phyloP scores from a whole-genome alignment of 2,113 vertebrate species.

The Rhabdomys dilectus region DNA sequence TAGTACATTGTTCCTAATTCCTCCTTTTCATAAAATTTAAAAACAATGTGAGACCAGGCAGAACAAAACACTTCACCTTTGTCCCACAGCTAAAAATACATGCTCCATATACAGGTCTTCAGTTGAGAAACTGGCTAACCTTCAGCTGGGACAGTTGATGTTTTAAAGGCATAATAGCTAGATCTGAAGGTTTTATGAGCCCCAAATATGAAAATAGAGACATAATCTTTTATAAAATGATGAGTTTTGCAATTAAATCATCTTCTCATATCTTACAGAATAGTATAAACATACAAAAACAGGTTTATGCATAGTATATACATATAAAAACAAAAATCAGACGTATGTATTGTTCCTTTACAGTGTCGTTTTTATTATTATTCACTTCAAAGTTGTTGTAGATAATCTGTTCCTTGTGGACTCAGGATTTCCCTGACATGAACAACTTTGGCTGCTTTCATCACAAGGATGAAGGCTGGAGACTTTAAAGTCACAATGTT shows the following conservation, averaged over 20 bases:
- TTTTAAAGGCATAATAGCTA: conserved; percentile 50
- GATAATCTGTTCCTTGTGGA: conserved; percentile 4
- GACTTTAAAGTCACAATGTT: conserved; percentile 7
- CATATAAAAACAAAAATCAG: neutral
- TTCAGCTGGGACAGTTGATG: conserved; percentile 30
- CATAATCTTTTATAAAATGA: neutral
- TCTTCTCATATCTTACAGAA: neutral
- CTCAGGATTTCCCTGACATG: conserved; percentile 23
- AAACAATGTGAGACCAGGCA: conserved; percentile 46
- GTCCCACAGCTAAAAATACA: conserved; percentile 67
- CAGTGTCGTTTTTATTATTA: neutral
- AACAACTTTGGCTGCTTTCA: neutral
- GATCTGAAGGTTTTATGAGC: conserved; percentile 4
- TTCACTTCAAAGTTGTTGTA: neutral
- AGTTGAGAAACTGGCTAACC: conserved; percentile 43
- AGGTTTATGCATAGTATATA: neutral
- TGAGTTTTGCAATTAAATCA: neutral
- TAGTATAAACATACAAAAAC: neutral
- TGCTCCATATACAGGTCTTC: conserved; percentile 15
- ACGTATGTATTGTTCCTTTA: conserved; percentile 18
- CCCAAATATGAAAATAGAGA: neutral
- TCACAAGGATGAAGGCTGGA: conserved; percentile 2
- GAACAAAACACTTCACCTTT: conserved; percentile 52
- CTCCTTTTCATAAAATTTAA: conserved; percentile 72
- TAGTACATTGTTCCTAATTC: conserved; percentile 44